Conservation (phyloP, 2,888 invertebrate genomes). For the Meteorus colon region DNA sequence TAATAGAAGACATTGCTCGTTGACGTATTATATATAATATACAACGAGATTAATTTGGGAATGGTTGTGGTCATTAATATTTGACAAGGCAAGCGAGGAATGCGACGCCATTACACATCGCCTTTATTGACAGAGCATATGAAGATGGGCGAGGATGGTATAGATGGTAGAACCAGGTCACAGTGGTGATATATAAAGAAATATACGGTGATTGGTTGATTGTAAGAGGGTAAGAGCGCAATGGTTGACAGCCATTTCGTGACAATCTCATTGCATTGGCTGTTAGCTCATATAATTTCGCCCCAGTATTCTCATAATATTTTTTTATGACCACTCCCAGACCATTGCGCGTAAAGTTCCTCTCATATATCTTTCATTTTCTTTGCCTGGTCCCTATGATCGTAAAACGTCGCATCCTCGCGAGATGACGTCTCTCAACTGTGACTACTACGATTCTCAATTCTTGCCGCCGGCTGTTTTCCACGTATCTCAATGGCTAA, state of each 20-base stretch:
- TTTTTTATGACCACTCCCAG: conserved; percentile 56
- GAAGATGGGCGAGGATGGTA: conserved; percentile 13
- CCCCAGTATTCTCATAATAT: conserved; percentile 49
- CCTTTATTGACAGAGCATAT: conserved; percentile 43
- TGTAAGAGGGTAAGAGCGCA: conserved; percentile 41
- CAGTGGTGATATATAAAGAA: conserved; percentile 20
- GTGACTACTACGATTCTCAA: background rate
- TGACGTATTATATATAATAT: conserved; percentile 34
- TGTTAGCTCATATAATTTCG: conserved; percentile 45
- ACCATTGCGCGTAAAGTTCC: conserved; percentile 51
- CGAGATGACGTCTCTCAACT: conserved; percentile 28
- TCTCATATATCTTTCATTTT: conserved; percentile 52
- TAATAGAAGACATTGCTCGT: background rate
- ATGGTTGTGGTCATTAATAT: conserved; percentile 58
- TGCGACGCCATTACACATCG: conserved; percentile 62
- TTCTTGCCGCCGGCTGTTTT: conserved; percentile 21
- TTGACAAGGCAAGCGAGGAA: conserved; percentile 59
- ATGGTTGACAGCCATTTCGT: conserved; percentile 37
- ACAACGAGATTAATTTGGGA: conserved; percentile 66
- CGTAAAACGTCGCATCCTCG: conserved; percentile 48
- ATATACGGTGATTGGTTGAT: conserved; percentile 46
- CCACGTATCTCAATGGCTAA: conserved; percentile 11
- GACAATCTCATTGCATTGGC: conserved; percentile 48
- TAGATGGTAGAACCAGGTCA: conserved; percentile 30
- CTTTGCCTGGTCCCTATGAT: conserved; percentile 30